These are phyloP conservation scores for Tenodera sinensis DNA, from an alignment of 2,888 invertebrate genomes.

Conservation along the genomic window DNA sequence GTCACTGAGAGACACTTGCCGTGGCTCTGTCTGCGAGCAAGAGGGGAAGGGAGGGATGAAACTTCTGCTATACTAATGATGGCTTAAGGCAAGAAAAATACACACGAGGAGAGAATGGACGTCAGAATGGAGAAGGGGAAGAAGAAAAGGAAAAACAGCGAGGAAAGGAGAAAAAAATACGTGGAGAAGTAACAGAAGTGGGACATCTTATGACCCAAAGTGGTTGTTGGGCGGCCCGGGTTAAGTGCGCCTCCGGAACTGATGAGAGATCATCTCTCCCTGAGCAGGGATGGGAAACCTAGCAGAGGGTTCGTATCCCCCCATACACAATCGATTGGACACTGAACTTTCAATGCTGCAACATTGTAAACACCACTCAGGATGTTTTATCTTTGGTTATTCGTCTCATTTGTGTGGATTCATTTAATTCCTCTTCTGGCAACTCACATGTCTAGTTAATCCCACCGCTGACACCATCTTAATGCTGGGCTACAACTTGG, in stretches of 20 bases:
- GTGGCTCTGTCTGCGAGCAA: background rate
- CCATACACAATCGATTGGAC: background rate
- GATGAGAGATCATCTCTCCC: conserved; percentile 5
- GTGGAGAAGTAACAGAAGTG: background rate
- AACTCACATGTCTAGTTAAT: too few species aligned
- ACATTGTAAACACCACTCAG: too few species aligned
- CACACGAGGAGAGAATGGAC: conserved; percentile 2
- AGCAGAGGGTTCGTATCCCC: background rate
- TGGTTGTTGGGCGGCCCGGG: conserved; percentile 4
- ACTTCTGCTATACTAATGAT: conserved; percentile 14
- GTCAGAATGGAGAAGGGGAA: background rate
- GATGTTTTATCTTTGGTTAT: too few species aligned
- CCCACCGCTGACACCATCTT: too few species aligned
- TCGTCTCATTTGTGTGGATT: too few species aligned
- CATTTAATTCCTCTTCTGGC: too few species aligned
- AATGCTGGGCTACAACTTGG: too few species aligned
- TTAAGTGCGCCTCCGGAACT: background rate
- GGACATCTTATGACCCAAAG: conserved; percentile 18
- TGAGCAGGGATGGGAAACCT: background rate
- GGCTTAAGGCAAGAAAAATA: conserved; percentile 11
- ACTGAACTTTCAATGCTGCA: background rate
- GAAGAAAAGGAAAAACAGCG: background rate
- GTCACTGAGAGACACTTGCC: background rate
- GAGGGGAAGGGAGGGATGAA: background rate
- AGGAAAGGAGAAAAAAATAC: background rate